phyloP scores from a whole-genome alignment of 2,888 invertebrate genomes.

The Xestia c-nigrum region DNA sequence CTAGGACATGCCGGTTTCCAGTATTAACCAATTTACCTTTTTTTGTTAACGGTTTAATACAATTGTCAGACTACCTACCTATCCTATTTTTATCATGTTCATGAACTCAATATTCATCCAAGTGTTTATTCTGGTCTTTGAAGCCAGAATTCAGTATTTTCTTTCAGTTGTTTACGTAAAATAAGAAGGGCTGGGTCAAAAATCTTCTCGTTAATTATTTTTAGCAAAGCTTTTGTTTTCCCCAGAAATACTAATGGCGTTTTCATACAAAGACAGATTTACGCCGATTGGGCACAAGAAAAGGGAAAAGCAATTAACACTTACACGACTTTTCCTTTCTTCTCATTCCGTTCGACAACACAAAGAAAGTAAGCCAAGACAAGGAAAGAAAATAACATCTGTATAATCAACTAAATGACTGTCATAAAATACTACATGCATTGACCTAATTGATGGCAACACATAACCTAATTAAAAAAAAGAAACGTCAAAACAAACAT shows the following conservation, averaged over 20 bases:
- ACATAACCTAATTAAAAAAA: constrained; percentile 54
- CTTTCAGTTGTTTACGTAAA: background rate
- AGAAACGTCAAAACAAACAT: constrained; percentile 68
- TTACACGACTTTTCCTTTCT: constrained; percentile 47
- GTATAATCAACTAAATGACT: constrained; percentile 32
- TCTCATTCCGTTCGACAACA: constrained; percentile 46
- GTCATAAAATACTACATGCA: constrained; percentile 41
- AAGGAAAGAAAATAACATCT: constrained; percentile 47
- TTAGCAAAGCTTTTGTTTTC: constrained; percentile 34
- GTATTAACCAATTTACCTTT: too few relatives aligned
- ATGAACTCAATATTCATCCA: background rate
- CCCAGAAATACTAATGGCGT: constrained; percentile 39
- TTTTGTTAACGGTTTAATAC: too few relatives aligned
- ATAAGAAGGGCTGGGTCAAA: background rate
- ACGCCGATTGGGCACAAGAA: constrained; percentile 65
- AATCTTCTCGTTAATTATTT: constrained; percentile 10
- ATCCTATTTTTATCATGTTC: background rate
- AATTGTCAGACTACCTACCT: too few relatives aligned
- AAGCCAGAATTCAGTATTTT: background rate
- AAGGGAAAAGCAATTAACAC: constrained; percentile 64
- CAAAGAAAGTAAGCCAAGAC: constrained; percentile 41
- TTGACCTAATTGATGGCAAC: constrained; percentile 46
- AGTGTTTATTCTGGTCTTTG: background rate
- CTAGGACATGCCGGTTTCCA: too few relatives aligned
- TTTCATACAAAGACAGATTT: constrained; percentile 68